phyloP scores from a whole-genome alignment of 2,888 invertebrate genomes.

The Ceramica pisi region DNA sequence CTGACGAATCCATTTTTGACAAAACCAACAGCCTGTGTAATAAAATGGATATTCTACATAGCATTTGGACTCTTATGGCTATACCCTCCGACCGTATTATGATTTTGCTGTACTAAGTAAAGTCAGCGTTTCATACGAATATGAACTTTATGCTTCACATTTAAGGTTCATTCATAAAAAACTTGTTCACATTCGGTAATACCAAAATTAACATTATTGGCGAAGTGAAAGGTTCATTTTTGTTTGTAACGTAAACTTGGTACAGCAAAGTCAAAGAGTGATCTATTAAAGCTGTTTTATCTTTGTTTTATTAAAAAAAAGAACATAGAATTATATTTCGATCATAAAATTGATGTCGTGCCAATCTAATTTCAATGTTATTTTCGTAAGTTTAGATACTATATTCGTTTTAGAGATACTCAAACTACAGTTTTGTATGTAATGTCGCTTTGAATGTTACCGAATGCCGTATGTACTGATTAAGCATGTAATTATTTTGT shows the following conservation, averaged over 20 bases:
- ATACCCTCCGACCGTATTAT: too few relatives aligned
- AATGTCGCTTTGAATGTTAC: slow-evolving; percentile 54
- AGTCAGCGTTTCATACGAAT: neutral
- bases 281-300: neutral
- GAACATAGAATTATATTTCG: neutral
- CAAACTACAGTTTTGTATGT: slow-evolving; percentile 39
- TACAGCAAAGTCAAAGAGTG: neutral
- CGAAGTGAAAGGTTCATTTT: neutral
- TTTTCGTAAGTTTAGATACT: slow-evolving; percentile 13
- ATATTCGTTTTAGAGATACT: slow-evolving; percentile 35
- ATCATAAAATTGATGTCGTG: slow-evolving; percentile 25
- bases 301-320: neutral
- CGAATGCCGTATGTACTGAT: slow-evolving; percentile 51
- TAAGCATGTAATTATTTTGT: slow-evolving; percentile 59
- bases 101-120: neutral
- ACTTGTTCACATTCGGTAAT: neutral
- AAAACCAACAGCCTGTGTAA: neutral
- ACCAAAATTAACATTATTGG: neutral
- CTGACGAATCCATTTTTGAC: neutral
- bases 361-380: slow-evolving; percentile 55
- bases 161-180: neutral
- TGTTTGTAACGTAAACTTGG: neutral
- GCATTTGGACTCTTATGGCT: neutral
- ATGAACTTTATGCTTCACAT: neutral
- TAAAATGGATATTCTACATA: neutral